A percentile compares a stretch with the other conserved stretches of the same genome.
Conservation (phyloP, 2,888 invertebrate species). For the Scaptodrosophila latifasciaeformis region DNA sequence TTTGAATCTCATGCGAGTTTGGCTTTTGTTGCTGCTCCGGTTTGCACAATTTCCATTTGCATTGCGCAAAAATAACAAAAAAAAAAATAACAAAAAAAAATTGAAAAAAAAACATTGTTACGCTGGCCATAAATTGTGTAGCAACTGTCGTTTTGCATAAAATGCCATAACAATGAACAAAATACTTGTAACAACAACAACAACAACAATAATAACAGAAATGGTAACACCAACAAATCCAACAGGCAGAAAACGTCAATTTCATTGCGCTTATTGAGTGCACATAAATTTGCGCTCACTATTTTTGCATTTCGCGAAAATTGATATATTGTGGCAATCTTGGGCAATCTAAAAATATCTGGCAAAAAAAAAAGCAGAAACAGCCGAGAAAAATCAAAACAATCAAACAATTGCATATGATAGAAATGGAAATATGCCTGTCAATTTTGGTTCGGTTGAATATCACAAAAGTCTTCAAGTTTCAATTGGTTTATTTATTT, state of each 20-base stretch:
- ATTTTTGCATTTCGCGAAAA: conserved; percentile 43
- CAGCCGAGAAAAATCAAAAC: too few relatives aligned
- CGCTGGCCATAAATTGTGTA: conserved; percentile 57
- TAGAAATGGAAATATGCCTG: too few relatives aligned
- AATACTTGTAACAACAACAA: conserved; percentile 10
- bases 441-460: too few relatives aligned
- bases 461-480: too few relatives aligned
- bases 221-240: conserved; percentile 27
- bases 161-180: conserved; percentile 31
- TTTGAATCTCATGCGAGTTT: conserved; percentile 32
- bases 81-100: conserved; percentile 32
- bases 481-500: too few relatives aligned
- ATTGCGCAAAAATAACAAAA: conserved; percentile 46
- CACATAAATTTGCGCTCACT: conserved; percentile 37
- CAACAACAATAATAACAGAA: conserved; percentile 15
- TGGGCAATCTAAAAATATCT: too few relatives aligned
- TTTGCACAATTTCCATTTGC: conserved; percentile 47
- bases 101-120: conserved; percentile 29
- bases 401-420: too few relatives aligned
- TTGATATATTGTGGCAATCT: conserved; percentile 21
- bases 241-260: conserved; percentile 40
- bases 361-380: too few relatives aligned
- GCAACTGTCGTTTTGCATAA: conserved; percentile 63
- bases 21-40: background rate
- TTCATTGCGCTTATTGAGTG: conserved; percentile 49